Evolutionary conservation across 2,113 vertebrate species (phyloP).

Genomic region (Cololabis saira): DNA sequence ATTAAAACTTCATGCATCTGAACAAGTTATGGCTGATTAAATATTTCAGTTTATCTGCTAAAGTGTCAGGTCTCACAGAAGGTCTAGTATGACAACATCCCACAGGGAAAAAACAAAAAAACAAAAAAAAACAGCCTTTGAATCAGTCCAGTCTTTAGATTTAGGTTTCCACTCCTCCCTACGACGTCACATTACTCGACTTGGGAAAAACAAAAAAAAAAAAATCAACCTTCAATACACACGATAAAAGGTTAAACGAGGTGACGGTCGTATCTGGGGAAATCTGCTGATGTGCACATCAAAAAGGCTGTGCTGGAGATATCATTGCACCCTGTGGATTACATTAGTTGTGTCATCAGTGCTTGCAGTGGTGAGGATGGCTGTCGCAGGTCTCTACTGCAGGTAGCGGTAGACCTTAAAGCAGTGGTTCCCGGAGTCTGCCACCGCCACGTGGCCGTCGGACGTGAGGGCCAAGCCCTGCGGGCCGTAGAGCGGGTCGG

Average conservation of each 20-base stretch:
- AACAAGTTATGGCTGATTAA: slow-evolving; percentile 72
- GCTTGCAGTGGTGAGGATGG: slow-evolving; percentile 24
- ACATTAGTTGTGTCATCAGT: slow-evolving; percentile 64
- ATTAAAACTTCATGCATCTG: slow-evolving; percentile 72
- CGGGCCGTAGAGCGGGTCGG: slow-evolving; percentile 93
- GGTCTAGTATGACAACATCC: slow-evolving; percentile 41
- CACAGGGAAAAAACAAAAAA: neutral
- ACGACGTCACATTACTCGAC: slow-evolving; percentile 53
- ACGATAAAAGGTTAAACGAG: slow-evolving; percentile 27
- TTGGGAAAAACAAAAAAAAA: slow-evolving; percentile 34
- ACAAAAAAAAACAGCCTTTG: slow-evolving; percentile 10
- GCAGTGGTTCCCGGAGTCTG: slow-evolving; percentile 97
- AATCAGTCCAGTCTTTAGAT: slow-evolving; percentile 27
- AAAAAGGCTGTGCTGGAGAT: slow-evolving; percentile 62
- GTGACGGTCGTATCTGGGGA: slow-evolving; percentile 20
- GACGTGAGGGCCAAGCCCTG: slow-evolving; percentile 96
- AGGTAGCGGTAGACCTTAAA: slow-evolving; percentile 98
- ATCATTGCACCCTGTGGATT: slow-evolving; percentile 66
- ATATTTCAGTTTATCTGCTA: slow-evolving; percentile 58
- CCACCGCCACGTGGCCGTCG: slow-evolving; percentile 95
- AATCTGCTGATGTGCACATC: slow-evolving; percentile 63
- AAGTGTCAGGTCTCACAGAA: slow-evolving; percentile 31
- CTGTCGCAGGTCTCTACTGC: slow-evolving; percentile 81
- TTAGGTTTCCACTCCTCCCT: slow-evolving; percentile 34
- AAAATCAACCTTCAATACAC: slow-evolving; percentile 48